Evolutionary conservation across 2,888 invertebrate species (phyloP).

Genomic region (Chloromyia formosa): DNA sequence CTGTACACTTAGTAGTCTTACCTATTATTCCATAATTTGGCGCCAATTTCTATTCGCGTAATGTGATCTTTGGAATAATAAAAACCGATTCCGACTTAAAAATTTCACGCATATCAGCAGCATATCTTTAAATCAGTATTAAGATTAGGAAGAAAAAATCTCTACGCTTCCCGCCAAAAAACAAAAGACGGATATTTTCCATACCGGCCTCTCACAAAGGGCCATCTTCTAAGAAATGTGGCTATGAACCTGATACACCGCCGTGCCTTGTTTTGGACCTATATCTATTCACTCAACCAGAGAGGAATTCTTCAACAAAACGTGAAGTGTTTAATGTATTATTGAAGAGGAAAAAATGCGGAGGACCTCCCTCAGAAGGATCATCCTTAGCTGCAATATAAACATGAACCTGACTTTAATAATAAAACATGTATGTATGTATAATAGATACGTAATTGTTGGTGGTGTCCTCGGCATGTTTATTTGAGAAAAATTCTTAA

Average conservation of each 20-base stretch:
- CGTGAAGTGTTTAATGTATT: neutral
- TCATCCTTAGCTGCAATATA: constrained; percentile 17
- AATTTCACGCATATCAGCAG: neutral
- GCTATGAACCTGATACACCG: constrained; percentile 12
- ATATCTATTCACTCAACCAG: neutral
- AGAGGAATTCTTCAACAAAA: neutral
- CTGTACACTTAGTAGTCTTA: no score
- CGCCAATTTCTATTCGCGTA: neutral
- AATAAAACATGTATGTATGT: constrained; percentile 22
- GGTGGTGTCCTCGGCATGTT: constrained; percentile 6
- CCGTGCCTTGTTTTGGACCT: neutral
- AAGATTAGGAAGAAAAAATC: neutral
- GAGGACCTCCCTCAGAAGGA: constrained; percentile 28
- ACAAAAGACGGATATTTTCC: neutral
- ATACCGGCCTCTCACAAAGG: neutral
- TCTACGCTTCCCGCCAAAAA: constrained; percentile 13
- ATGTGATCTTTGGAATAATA: neutral
- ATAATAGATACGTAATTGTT: neutral
- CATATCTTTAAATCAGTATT: constrained; percentile 2
- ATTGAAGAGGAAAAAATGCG: neutral
- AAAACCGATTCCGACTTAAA: neutral
- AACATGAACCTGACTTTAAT: constrained; percentile 30
- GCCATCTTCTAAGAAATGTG: constrained; percentile 27
- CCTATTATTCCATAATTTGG: no score
- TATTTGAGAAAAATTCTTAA: constrained; percentile 32